phyloP scores from a whole-genome alignment of 2,113 vertebrate species.

The Eulemur rufifrons region DNA sequence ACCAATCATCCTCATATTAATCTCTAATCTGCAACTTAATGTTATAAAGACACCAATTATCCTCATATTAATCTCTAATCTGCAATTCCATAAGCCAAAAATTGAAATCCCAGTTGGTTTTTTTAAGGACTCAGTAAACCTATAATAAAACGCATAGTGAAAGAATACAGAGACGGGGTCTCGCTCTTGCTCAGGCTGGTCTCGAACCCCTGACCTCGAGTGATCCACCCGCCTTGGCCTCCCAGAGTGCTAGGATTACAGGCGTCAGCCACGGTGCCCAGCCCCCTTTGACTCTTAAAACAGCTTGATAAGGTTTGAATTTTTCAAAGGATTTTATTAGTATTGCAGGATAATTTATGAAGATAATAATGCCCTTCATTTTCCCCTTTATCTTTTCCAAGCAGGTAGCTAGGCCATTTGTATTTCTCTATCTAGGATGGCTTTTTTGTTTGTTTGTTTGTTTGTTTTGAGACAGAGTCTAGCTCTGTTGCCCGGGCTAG shows the following conservation, averaged over 20 bases:
- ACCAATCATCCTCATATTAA: background rate
- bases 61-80: no score
- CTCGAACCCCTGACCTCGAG: no score
- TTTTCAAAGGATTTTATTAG: background rate
- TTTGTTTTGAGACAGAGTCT: no score
- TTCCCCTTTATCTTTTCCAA: background rate
- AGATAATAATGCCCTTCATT: background rate
- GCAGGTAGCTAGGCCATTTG: background rate
- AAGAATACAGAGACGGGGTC: background rate
- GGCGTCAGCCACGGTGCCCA: no score
- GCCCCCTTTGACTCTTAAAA: background rate
- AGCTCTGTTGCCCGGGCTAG: no score
- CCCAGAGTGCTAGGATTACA: no score
- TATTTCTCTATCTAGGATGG: background rate
- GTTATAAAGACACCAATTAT: no score
- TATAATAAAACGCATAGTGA: background rate
- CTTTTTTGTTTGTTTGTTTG: no score
- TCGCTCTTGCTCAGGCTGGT: no score
- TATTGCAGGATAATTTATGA: background rate
- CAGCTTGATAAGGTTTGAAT: background rate
- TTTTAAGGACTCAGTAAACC: background rate
- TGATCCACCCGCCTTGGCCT: no score
- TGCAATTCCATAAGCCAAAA: background rate
- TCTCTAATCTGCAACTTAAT: background rate
- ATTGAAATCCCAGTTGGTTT: background rate